Evolutionary conservation across 2,797 vertebrate species (phyloP).

Genomic region (Eulemur mongoz): DNA sequence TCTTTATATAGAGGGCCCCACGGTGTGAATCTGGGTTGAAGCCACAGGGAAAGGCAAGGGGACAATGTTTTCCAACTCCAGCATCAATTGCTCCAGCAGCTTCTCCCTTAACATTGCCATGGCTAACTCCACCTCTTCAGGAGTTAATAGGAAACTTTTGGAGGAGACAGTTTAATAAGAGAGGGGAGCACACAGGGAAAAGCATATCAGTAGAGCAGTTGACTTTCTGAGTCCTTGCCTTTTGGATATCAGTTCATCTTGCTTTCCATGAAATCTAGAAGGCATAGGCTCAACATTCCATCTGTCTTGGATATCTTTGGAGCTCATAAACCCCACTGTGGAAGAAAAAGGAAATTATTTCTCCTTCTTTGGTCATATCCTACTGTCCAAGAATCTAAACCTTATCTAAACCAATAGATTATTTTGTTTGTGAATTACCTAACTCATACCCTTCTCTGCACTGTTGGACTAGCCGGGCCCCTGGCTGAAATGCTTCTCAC

Average conservation of each 20-base stretch:
- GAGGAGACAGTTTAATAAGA: not conserved
- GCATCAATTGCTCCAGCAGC: not conserved
- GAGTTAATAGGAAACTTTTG: not conserved
- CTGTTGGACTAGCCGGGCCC: accelerated
- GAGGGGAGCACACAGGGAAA: not conserved
- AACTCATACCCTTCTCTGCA: not conserved
- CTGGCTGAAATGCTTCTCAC: not conserved
- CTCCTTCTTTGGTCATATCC: not conserved
- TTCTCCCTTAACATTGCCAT: not conserved
- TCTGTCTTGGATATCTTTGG: not conserved
- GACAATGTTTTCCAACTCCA: not conserved
- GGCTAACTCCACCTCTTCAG: not conserved
- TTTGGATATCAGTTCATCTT: not conserved
- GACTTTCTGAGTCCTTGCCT: not conserved
- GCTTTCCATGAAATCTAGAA: not conserved
- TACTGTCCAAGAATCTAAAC: not conserved
- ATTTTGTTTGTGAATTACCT: not conserved
- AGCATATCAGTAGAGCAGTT: not conserved
- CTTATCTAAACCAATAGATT: not conserved
- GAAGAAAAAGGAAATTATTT: not conserved
- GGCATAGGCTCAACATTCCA: not conserved
- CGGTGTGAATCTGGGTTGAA: not conserved
- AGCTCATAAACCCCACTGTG: not conserved
- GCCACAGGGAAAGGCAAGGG: not conserved
- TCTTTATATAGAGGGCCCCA: not conserved